Conservation (phyloP, 1,140 invertebrate genomes). For the Cylas formicarius region DNA sequence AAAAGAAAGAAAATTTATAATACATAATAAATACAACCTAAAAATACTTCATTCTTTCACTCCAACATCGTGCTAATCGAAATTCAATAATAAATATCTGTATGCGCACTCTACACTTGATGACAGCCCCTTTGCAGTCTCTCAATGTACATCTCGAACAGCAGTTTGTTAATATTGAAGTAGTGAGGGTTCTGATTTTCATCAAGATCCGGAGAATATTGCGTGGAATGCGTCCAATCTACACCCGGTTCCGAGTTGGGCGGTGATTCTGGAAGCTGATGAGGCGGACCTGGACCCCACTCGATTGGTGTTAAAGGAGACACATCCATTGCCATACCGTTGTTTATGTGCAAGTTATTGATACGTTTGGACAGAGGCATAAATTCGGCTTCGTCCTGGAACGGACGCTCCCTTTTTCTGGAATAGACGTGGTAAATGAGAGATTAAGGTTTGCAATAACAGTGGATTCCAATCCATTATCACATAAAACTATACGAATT, state of each 20-base stretch:
- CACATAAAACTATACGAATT: no score
- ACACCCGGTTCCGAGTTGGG: conserved; percentile 29
- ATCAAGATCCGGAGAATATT: conserved; percentile 51
- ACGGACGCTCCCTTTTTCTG: conserved; percentile 56
- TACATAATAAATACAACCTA: no score
- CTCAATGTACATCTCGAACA: conserved; percentile 54
- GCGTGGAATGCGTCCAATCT: conserved; percentile 26
- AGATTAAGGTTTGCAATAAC: no score
- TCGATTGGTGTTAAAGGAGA: conserved; percentile 16
- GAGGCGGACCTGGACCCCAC: conserved; percentile 32
- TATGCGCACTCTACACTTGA: conserved; percentile 24
- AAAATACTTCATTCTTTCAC: no score
- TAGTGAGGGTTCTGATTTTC: conserved; percentile 55
- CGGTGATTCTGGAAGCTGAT: conserved; percentile 19
- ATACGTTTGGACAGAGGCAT: conserved; percentile 71
- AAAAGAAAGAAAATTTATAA: no score
- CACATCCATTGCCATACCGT: conserved; percentile 27
- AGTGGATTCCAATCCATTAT: no score
- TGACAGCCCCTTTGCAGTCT: conserved; percentile 45
- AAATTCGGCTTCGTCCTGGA: conserved; percentile 58
- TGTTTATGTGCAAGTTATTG: conserved; percentile 69
- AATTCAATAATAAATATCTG: no score
- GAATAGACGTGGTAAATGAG: no score
- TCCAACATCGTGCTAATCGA: no score
- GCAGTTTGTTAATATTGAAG: conserved; percentile 55